phyloP scores from a whole-genome alignment of 2,888 invertebrate genomes.

The Bombylius major region DNA sequence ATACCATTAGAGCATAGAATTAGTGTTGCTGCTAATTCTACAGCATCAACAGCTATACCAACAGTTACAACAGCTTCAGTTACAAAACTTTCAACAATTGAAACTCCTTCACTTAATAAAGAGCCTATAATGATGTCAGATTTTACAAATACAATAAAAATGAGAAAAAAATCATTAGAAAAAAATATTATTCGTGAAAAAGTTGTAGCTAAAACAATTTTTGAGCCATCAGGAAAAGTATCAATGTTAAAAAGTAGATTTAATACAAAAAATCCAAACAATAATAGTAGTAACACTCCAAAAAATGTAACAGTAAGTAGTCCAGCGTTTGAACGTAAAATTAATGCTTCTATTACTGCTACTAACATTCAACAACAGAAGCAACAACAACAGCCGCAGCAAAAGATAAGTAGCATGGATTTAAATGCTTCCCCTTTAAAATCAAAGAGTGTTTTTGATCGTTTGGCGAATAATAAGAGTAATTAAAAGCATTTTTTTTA shows the following conservation, averaged over 20 bases:
- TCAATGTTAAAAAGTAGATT: slow-evolving; percentile 32
- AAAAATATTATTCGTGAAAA: slow-evolving; percentile 30
- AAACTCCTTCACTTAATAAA: slow-evolving; percentile 13
- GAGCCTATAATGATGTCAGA: slow-evolving; percentile 33
- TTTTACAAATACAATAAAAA: slow-evolving; percentile 34
- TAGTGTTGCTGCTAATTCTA: background rate
- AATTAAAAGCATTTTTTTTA: slow-evolving; percentile 18
- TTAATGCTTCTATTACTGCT: background rate
- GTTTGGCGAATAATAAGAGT: slow-evolving; percentile 20
- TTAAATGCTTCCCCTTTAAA: slow-evolving; percentile 4
- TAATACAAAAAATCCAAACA: slow-evolving; percentile 4
- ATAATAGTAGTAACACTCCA: slow-evolving; percentile 8
- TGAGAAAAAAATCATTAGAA: slow-evolving; percentile 36
- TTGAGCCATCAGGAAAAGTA: slow-evolving; percentile 29
- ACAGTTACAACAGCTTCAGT: background rate
- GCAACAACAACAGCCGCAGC: background rate
- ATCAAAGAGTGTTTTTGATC: slow-evolving; percentile 20
- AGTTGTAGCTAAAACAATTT: slow-evolving; percentile 21
- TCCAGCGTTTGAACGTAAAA: background rate
- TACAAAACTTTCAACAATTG: background rate
- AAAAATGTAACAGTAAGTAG: slow-evolving; percentile 17
- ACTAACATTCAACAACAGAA: background rate
- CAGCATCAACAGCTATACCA: background rate
- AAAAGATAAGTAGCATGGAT: slow-evolving; percentile 1
- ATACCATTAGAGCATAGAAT: slow-evolving; percentile 6